Conservation (phyloP, 1,140 invertebrate genomes). For the Grapholita molesta region DNA sequence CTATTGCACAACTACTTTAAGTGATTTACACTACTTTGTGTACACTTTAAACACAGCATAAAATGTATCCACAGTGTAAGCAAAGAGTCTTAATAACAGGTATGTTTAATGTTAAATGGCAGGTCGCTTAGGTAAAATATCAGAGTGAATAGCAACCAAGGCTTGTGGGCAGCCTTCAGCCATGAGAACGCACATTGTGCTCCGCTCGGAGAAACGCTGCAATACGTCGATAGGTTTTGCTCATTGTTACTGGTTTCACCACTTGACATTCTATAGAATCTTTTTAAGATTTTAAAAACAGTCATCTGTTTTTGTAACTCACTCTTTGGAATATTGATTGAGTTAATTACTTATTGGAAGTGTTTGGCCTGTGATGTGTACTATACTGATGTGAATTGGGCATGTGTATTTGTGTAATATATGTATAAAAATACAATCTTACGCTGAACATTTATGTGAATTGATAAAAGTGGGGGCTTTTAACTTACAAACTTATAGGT, state of each 20-base stretch:
- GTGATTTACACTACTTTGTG: not conserved
- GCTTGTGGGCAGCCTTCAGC: constrained; percentile 29
- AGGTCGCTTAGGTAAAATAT: constrained; percentile 29
- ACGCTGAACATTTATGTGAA: no score
- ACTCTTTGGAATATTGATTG: not conserved
- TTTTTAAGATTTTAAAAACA: constrained; percentile 19
- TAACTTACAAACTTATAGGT: no score
- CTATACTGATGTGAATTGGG: no score
- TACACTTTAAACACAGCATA: not conserved
- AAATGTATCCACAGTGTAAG: no score
- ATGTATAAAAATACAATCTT: not conserved
- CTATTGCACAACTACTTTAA: not conserved
- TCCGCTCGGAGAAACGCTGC: constrained; percentile 28
- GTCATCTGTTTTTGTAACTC: not conserved
- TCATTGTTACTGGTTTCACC: constrained; percentile 40
- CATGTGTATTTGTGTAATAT: no score
- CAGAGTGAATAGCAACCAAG: constrained; percentile 35
- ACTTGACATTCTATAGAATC: constrained; percentile 28
- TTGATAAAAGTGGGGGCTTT: no score
- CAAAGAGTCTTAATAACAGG: no score
- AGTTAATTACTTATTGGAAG: not conserved
- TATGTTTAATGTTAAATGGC: not conserved
- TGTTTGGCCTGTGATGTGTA: not conserved
- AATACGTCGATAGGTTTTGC: constrained; percentile 45
- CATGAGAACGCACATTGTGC: constrained; percentile 44